Percentiles rank a stretch among this genome's conserved stretches.
Evolutionary conservation across 2,797 vertebrate genomes (phyloP).

Genomic region (Premnoplex brunnescens): DNA sequence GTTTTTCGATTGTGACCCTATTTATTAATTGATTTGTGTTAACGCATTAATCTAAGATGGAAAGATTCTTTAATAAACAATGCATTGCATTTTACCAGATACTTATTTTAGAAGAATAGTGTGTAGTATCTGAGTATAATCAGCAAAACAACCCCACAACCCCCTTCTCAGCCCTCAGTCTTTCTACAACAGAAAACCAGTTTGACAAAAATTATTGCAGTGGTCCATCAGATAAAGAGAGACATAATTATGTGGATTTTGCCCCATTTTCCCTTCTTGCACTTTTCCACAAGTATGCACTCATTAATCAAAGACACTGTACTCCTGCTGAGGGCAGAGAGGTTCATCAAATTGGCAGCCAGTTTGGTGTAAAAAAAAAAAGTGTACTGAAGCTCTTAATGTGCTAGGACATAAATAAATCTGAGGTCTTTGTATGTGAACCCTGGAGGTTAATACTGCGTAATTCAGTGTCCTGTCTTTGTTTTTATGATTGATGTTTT

Average conservation of each 20-base stretch:
- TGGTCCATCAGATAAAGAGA: constrained; percentile 41
- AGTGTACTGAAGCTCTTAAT: constrained; percentile 84
- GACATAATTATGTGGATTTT: constrained; percentile 79
- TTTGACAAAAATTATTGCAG: constrained; percentile 58
- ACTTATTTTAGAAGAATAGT: not conserved
- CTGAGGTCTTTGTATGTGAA: constrained; percentile 91
- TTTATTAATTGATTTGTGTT: not conserved
- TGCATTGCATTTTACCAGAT: not conserved
- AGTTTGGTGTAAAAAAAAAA: constrained; percentile 83
- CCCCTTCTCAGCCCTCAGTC: not conserved
- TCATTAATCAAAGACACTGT: constrained; percentile 90
- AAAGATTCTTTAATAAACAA: not conserved
- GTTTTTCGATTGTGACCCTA: not conserved
- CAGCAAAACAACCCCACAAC: not conserved
- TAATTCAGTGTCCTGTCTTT: constrained; percentile 93
- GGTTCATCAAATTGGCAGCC: constrained; percentile 92
- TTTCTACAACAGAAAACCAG: constrained; percentile 15
- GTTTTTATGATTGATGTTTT: constrained; percentile 94
- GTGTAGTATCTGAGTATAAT: not conserved
- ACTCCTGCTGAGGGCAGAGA: constrained; percentile 89
- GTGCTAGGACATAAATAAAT: constrained; percentile 90
- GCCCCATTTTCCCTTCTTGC: constrained; percentile 76
- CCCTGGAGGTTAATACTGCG: constrained; percentile 96
- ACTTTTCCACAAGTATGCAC: constrained; percentile 82
- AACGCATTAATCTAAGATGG: not conserved